Evolutionary conservation across 1,140 invertebrate genomes (phyloP), one percentile per base, ranked within the genome.

Genomic region (Trinorchestia longiramus): DNA sequence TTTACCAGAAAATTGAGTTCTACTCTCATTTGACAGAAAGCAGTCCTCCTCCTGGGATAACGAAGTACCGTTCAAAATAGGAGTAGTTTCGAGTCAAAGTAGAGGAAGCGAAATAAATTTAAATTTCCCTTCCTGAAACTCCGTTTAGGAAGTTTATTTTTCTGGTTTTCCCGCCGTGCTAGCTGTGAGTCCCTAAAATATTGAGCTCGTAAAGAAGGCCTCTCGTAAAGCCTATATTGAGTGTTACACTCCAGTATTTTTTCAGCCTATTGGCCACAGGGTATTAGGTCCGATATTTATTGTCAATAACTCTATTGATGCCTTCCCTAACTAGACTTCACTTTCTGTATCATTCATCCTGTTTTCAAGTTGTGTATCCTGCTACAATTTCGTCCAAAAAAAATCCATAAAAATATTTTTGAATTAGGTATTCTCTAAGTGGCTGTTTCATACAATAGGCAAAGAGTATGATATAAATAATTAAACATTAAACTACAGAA

Each of bases 181-280:
- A 15, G 43, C 41, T 19, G 88, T 90, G 88, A 90, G 43, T 36
- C 43, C 43, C 41, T 90, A 90, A 90, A 90, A 90, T 90, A 90
- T 90, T 90, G 88, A 90, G 88, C 41, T 90, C 88, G 88, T 90
- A 90, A 90, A 90, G 88, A 90, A 90, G 88, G 88, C 15, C 88
- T 43, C 88, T 90, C 88, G 88, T 90, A 90, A 90, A 90, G 41
- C 88, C 15, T 42, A 90, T 90, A 90, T 90, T 90, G 88, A 90
- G 88, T 90, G 88, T 41, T 90, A 90, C 88, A 90, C 88, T 90
- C 88, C 88, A 41, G 88, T 90, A 90, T 90, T 90, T 90, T 43
- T 90, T 90, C 88, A 90, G 41, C 41, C 41, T 43, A 90, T 90
- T 90, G 88, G 88, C 41, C 88, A 90, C 28, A 28, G 88, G 88